phyloP scores from a whole-genome alignment of 2,888 invertebrate genomes.

The Oligia strigilis region DNA sequence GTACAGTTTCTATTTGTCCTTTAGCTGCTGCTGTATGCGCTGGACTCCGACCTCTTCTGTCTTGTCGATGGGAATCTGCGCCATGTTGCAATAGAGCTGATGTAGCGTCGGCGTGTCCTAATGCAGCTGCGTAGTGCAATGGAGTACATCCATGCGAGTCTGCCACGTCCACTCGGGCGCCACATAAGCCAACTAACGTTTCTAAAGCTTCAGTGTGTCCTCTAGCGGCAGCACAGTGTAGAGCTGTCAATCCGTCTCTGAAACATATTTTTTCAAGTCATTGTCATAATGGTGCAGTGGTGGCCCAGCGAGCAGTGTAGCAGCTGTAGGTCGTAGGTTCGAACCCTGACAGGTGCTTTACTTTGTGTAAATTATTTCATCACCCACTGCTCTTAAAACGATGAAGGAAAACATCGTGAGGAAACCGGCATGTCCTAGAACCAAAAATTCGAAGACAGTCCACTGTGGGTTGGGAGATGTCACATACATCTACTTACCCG shows the following conservation, averaged over 20 bases:
- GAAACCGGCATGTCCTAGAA: not conserved
- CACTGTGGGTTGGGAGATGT: no score
- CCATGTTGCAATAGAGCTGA: conserved; percentile 96
- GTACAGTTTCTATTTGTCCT: conserved; percentile 97
- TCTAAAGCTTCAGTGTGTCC: conserved; percentile 98
- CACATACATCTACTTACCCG: no score
- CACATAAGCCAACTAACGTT: conserved; percentile 96
- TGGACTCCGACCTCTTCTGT: conserved; percentile 97
- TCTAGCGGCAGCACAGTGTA: conserved; percentile 99
- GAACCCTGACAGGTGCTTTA: not conserved
- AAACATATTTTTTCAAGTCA: conserved; percentile 62
- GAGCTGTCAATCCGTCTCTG: conserved; percentile 98
- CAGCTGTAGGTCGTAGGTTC: not conserved
- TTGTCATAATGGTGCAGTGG: not conserved
- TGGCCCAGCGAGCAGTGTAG: no score
- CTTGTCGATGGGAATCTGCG: conserved; percentile 97
- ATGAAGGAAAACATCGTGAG: not conserved
- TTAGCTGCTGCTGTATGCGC: conserved; percentile 99
- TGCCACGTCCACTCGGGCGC: conserved; percentile 96
- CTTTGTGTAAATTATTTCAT: not conserved
- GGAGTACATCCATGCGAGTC: conserved; percentile 99
- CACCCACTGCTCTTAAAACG: not conserved
- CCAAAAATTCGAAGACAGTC: not conserved
- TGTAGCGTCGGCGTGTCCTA: conserved; percentile 98
- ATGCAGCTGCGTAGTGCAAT: conserved; percentile 98